Percentiles rank a stretch among this genome's conserved stretches.
phyloP scores from a whole-genome alignment of 2,888 invertebrate species.

The Stenodema calcarata region DNA sequence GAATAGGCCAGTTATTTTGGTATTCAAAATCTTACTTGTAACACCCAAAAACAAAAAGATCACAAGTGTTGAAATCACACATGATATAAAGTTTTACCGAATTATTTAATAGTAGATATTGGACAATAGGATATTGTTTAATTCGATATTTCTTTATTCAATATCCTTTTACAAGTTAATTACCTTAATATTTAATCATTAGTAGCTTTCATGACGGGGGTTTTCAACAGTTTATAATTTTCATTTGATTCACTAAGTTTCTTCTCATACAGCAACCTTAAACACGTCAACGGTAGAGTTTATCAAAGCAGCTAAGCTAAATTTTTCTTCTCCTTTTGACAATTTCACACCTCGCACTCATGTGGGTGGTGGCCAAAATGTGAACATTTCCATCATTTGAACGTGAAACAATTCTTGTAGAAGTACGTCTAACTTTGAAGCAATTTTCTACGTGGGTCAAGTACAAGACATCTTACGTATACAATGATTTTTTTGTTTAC shows the following conservation, averaged over 20 bases:
- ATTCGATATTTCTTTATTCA: not conserved
- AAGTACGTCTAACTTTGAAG: not conserved
- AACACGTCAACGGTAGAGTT: not conserved
- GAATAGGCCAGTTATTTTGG: not conserved
- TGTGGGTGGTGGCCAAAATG: not conserved
- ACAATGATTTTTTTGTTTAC: not conserved
- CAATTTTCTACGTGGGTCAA: not conserved
- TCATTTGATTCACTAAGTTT: not conserved
- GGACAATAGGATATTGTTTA: not conserved
- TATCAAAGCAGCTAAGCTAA: not conserved
- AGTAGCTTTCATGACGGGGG: not conserved
- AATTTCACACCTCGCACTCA: not conserved
- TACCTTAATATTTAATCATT: not conserved
- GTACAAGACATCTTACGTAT: not conserved
- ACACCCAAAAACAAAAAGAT: not conserved
- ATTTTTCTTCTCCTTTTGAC: not conserved
- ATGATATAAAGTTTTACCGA: not conserved
- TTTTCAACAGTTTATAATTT: not conserved
- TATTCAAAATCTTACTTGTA: not conserved
- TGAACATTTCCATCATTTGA: not conserved
- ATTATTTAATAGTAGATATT: constrained; percentile 6
- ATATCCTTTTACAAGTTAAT: not conserved
- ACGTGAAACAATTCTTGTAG: not conserved
- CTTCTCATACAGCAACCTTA: not conserved
- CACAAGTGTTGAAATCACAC: constrained; percentile 5